Evolutionary conservation across 35 echinoderm and acorn worm genomes (phyloP), one percentile per base, ranked within the genome.

Genomic region (Patiria miniata): DNA sequence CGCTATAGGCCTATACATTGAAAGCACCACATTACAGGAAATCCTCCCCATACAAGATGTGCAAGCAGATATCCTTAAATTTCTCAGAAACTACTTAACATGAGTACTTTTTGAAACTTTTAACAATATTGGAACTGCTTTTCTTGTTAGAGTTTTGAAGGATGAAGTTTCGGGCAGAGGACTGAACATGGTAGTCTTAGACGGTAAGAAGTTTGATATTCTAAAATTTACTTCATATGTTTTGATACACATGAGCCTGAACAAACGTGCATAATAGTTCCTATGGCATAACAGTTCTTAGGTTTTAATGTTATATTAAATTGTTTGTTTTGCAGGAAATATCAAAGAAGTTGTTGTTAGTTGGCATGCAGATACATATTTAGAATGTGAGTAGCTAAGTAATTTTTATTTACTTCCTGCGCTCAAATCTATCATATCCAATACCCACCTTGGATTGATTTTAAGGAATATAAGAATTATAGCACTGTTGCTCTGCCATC

Each of bases 71-170:
- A n/a, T n/a, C n/a, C n/a, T n/a, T n/a, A n/a, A n/a, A n/a, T n/a
- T n/a, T n/a, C n/a, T n/a, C n/a, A n/a, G n/a, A n/a, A n/a, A n/a
- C n/a, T n/a, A n/a, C n/a, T n/a, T n/a, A n/a, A n/a, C n/a, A 47
- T 6, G 42, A 47, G 12, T 4, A 4, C 12, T 47, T 47, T 1
- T 73, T 26, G 34, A 26, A 10, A 28, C 14, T 73, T 26, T 73
- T 6, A 33, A 82, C 42, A 26, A 81, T 10, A 33, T 12, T 28
- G 51, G 1, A 21, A 12, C 26, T 82, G 10, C 19, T 28, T 28
- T 52, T 16, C 51, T 82, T 16, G n/a, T n/a, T n/a, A 84, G 82
- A 21, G 28, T 84, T n/a, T 59, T 84, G 82, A 58, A 36, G 57
- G 52, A 58, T 59, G 82, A 84, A 18, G 30, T 9, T 30, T 57